A percentile compares a stretch with the other conserved stretches of the same genome.
Conservation (phyloP, 2,797 vertebrate species). For the Sebastes variabilis region DNA sequence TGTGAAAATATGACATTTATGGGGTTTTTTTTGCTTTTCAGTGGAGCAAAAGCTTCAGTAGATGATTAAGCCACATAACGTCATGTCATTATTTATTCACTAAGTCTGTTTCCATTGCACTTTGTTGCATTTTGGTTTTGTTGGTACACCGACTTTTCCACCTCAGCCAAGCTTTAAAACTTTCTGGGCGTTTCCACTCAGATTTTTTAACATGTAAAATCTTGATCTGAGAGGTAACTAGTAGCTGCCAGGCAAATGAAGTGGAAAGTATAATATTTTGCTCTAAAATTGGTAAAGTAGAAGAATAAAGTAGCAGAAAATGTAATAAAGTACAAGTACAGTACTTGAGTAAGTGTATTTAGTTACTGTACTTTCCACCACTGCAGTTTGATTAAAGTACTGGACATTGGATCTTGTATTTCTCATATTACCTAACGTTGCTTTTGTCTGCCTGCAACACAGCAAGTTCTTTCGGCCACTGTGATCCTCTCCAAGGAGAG, state of each 20-base stretch:
- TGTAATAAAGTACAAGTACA: not conserved
- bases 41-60: not conserved
- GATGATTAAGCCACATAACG: not conserved
- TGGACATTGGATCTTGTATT: not conserved
- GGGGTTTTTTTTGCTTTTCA: not conserved
- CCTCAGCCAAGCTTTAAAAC: too few relatives aligned
- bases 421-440: conserved; percentile 34
- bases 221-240: too few relatives aligned
- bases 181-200: too few relatives aligned
- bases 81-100: not conserved
- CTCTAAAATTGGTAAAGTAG: too few relatives aligned
- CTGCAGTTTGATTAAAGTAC: not conserved
- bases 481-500: conserved; percentile 67
- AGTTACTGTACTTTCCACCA: not conserved
- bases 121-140: not conserved
- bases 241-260: not conserved
- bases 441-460: conserved; percentile 23
- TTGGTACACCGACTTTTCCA: too few relatives aligned
- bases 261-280: too few relatives aligned
- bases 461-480: conserved; percentile 57
- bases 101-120: too few relatives aligned
- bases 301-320: too few relatives aligned
- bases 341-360: not conserved
- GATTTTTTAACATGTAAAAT: not conserved
- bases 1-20: not conserved